Evolutionary conservation across 2,888 invertebrate species (phyloP), one percentile per base, ranked within the genome.

Genomic region (Andrena camellia): DNA sequence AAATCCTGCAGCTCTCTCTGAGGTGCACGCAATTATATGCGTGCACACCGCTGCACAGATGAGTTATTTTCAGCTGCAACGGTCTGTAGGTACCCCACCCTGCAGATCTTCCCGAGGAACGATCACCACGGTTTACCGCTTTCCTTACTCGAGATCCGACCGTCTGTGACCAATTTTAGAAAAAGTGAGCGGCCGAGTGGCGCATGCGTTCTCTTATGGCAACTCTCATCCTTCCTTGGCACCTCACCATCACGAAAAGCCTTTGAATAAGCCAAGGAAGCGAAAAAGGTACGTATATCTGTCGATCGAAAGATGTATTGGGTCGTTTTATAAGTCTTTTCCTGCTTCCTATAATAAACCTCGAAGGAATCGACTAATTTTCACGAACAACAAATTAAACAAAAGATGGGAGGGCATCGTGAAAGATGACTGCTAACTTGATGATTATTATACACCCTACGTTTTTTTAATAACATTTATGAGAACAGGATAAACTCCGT

Each of bases 141-240:
- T 76, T 76, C 76, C 71, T 83, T 81, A 62, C 42, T 42, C 33
- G 64, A 81, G 54, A 76, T 33, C 69, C 69, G 48, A 76, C 63
- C 70, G 67, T 66, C 79, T 80, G 74, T 83, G 83, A 83, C 83
- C 83, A 83, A 83, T 83, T 83, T 83, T 83, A 81, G 83, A 83
- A 83, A 83, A 83, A 81, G 83, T 83, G 83, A 83, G 59, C 68
- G 82, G 79, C 29, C 35, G 29, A 52, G 31, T 64, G 35, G 76
- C 76, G 69, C 66, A 76, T 29, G 69, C 66, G 72, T 50, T 69
- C 82, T 74, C 71, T 31, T 35, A 48, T 35, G 42, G 42, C 50
- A 26, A 42, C 62, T 81, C 72, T 77, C 66, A 67, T 83, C 72
- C 76, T 76, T 81, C 68, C 72, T 57, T 52, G 33, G 17, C 31